Evolutionary conservation across 2,888 invertebrate genomes (phyloP).

Genomic region (Melieria crassipennis): DNA sequence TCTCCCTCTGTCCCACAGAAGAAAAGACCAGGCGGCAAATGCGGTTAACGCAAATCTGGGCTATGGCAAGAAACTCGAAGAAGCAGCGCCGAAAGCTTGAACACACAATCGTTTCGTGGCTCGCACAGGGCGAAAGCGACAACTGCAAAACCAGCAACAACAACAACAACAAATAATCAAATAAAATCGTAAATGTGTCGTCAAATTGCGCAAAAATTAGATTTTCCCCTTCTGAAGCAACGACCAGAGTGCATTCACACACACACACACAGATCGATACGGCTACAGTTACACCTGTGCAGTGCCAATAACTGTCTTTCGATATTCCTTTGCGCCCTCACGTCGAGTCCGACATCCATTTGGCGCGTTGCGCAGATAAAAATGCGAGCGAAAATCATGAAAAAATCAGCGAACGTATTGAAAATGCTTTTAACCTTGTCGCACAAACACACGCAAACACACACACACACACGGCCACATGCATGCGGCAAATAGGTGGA

Average conservation of each 20-base stretch:
- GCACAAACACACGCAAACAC: conserved; percentile 14
- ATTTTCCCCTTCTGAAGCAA: conserved; percentile 45
- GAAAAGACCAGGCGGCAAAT: not conserved
- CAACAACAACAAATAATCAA: conserved; percentile 58
- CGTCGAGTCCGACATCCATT: conserved; percentile 18
- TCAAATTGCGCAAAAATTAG: conserved; percentile 63
- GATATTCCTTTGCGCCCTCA: conserved; percentile 7
- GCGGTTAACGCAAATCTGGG: conserved; percentile 12
- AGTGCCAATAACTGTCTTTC: not conserved
- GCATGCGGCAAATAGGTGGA: conserved; percentile 38
- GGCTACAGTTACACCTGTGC: not conserved
- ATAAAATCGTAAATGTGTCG: conserved; percentile 63
- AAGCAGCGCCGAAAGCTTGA: no score
- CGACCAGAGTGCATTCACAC: not conserved
- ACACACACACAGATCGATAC: conserved; percentile 17
- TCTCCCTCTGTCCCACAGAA: not conserved
- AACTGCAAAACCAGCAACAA: conserved; percentile 27
- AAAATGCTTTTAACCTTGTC: conserved; percentile 45
- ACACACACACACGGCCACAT: not conserved
- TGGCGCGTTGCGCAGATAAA: conserved; percentile 2
- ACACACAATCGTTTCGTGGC: no score
- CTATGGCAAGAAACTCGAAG: no score
- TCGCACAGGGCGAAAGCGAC: no score
- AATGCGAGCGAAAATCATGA: conserved; percentile 8
- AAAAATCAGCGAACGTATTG: conserved; percentile 39